These are phyloP conservation scores for Gymnoscelis rufifasciata DNA, from an alignment of 2,888 invertebrate species.

Conservation along the genomic window DNA sequence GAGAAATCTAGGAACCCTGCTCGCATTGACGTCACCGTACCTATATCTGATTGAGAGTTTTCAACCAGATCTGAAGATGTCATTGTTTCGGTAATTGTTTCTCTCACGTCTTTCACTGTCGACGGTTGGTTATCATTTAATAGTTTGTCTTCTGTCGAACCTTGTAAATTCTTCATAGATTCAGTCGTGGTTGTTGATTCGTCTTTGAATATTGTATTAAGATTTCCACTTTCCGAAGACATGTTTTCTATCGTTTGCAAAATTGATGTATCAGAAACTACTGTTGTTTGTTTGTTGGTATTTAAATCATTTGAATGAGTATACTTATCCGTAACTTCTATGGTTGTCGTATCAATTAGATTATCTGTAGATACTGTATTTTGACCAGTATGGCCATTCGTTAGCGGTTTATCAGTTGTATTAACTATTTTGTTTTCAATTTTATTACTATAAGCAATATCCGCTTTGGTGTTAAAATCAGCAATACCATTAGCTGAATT, in stretches of 20 bases:
- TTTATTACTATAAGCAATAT: too few species aligned
- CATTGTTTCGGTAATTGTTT: constrained; percentile 10
- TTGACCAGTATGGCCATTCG: constrained; percentile 24
- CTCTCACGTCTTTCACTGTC: background rate
- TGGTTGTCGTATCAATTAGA: too few species aligned
- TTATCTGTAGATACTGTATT: too few species aligned
- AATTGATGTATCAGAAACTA: constrained; percentile 40
- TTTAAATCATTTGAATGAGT: background rate
- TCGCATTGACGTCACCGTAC: constrained; percentile 49
- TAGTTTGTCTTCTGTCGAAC: constrained; percentile 27
- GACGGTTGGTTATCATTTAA: constrained; percentile 6
- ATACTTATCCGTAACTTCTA: too few species aligned
- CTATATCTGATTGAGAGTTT: constrained; percentile 24
- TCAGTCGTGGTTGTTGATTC: constrained; percentile 37
- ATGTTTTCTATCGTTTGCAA: constrained; percentile 24
- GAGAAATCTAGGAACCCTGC: constrained; percentile 59
- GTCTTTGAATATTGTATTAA: constrained; percentile 34
- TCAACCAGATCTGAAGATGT: constrained; percentile 11
- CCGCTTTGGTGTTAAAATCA: too few species aligned
- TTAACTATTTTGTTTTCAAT: too few species aligned
- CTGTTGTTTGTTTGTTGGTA: constrained; percentile 38
- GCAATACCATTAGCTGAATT: too few species aligned
- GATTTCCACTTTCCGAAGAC: constrained; percentile 18
- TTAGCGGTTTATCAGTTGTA: background rate
- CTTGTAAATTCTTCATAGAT: constrained; percentile 41